Conservation (phyloP, 1,140 invertebrate species). For the Leguminivora glycinivorella region DNA sequence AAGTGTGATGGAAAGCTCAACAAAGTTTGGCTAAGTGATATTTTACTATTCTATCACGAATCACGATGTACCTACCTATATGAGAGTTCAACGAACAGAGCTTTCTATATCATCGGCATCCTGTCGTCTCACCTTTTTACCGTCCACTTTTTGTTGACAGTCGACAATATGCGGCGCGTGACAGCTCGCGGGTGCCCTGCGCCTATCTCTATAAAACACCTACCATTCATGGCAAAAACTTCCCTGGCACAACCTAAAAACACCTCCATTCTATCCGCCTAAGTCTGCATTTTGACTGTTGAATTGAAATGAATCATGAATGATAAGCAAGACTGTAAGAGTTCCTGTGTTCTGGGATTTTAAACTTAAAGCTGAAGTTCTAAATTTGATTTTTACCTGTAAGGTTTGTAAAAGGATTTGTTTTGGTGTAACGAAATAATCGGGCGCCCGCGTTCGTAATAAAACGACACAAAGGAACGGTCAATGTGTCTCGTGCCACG, state of each 20-base stretch:
- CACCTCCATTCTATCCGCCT: constrained; percentile 31
- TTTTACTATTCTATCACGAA: too few species aligned
- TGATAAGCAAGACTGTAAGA: constrained; percentile 22
- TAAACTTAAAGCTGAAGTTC: not conserved
- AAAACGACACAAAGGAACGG: constrained; percentile 62
- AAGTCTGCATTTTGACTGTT: constrained; percentile 29
- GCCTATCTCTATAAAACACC: constrained; percentile 50
- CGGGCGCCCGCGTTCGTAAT: constrained; percentile 51
- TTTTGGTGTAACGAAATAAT: constrained; percentile 61
- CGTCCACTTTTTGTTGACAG: constrained; percentile 47
- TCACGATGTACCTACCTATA: not conserved
- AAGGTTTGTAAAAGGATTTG: constrained; percentile 40
- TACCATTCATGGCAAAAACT: constrained; percentile 48
- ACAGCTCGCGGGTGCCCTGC: constrained; percentile 67
- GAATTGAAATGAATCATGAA: constrained; percentile 26
- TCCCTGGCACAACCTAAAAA: constrained; percentile 32
- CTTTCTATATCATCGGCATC: constrained; percentile 28
- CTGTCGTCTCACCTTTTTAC: constrained; percentile 43
- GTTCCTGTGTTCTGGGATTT: not conserved
- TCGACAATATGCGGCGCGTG: constrained; percentile 62
- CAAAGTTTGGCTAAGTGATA: too few species aligned
- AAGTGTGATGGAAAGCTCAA: too few species aligned
- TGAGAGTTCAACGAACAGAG: constrained; percentile 17
- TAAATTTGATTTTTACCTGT: constrained; percentile 30
- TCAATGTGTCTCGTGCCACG: constrained; percentile 70